phyloP scores from a whole-genome alignment of 2,888 invertebrate species.

The Panopea generosa region DNA sequence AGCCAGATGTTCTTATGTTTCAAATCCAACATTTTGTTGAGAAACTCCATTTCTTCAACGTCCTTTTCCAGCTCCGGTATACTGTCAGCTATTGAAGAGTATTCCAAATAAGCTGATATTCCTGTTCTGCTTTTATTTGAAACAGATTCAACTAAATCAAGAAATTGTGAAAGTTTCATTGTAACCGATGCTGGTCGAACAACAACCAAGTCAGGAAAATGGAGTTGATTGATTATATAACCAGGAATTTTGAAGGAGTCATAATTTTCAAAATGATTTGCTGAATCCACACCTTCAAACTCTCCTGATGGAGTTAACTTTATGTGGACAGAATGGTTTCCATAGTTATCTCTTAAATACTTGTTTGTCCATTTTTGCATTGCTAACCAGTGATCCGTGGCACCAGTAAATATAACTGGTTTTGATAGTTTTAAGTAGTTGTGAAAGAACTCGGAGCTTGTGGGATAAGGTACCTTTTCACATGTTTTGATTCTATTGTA shows the following conservation, averaged over 20 bases:
- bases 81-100: slow-evolving; percentile 81
- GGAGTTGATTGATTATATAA: slow-evolving; percentile 72
- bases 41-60: slow-evolving; percentile 77
- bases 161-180: slow-evolving; percentile 80
- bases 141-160: slow-evolving; percentile 77
- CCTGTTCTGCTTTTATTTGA: slow-evolving; percentile 66
- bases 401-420: slow-evolving; percentile 81
- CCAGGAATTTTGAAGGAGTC: slow-evolving; percentile 76
- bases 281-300: slow-evolving; percentile 82
- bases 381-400: slow-evolving; percentile 77
- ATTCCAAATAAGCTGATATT: slow-evolving; percentile 83
- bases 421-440: slow-evolving; percentile 78
- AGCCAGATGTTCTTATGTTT: slow-evolving; percentile 83
- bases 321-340: slow-evolving; percentile 75
- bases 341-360: slow-evolving; percentile 73
- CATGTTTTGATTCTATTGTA: slow-evolving; percentile 46
- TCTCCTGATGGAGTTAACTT: slow-evolving; percentile 81
- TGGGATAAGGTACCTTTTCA: slow-evolving; percentile 68
- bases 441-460: slow-evolving; percentile 75
- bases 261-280: slow-evolving; percentile 77
- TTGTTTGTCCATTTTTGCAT: slow-evolving; percentile 79
- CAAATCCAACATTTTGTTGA: slow-evolving; percentile 67
- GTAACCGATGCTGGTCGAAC: slow-evolving; percentile 81
- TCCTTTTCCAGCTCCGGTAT: slow-evolving; percentile 78
- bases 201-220: slow-evolving; percentile 81